Conservation (phyloP, 1,140 invertebrate genomes). For the Neotoxoptera formosana region DNA sequence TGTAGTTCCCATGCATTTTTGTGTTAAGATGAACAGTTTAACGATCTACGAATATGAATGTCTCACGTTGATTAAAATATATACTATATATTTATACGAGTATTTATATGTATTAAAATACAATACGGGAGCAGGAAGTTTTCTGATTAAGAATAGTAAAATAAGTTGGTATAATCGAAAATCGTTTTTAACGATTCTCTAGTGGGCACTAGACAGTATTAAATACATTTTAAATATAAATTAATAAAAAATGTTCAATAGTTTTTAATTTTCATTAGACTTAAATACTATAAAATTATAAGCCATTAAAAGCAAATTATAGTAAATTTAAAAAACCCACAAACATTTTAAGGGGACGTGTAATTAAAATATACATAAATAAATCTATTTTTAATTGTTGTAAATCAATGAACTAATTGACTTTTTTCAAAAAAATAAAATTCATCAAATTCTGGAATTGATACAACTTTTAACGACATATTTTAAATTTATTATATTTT, state of each 20-base stretch:
- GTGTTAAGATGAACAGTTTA: background rate
- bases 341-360: background rate
- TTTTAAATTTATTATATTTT: background rate
- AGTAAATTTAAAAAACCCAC: background rate
- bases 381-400: background rate
- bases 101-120: background rate
- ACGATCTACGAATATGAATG: background rate
- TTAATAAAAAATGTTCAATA: background rate
- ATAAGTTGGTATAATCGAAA: background rate
- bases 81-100: background rate
- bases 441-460: background rate
- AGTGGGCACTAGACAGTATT: background rate
- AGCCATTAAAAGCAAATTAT: constrained; percentile 7
- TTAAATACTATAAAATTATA: background rate
- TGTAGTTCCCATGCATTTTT: constrained; percentile 15
- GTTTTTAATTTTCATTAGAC: background rate
- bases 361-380: background rate
- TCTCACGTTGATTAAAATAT: background rate
- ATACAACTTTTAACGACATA: background rate
- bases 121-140: background rate
- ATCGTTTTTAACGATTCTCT: background rate
- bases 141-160: background rate
- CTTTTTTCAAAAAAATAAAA: background rate
- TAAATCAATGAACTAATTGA: background rate
- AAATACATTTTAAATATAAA: background rate